Evolutionary conservation across 2,113 vertebrate genomes (phyloP), one percentile per base, ranked within the genome.

Genomic region (Pterocles burchelli): DNA sequence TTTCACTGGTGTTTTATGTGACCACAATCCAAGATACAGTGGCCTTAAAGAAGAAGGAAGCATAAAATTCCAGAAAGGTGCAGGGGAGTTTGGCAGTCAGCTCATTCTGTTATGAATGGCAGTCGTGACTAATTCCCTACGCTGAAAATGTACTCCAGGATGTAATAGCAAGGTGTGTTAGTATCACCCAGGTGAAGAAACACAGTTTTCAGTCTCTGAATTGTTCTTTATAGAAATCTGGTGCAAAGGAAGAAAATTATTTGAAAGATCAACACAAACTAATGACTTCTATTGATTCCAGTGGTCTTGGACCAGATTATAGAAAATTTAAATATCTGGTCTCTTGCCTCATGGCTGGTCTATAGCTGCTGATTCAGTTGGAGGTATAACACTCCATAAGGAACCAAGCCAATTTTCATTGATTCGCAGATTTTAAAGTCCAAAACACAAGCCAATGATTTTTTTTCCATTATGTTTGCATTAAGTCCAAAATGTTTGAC

Each of bases 341-440:
- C 45, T 49, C 38, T 74, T 65, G 31, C 74, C 67, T 82, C 65
- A 82, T 33, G 43, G 57, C 28, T 52, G 29, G 68, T 48, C 90
- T 82, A 59, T 15, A 73, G 73, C 67, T 90, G 55, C 83, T 92
- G 92, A 94, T 85, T 81, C 82, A 63, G 67, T 55, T 54, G n/a
- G 84, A 91, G 31, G 77, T 54, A 85, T 94, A 94, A 77, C 41
- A n/a, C 17, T 70, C 16, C 33, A 20, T 12, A 58, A 59, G 83
- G 61, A 90, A 94, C 9, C 2, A 9, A 83, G 77, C 58, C 87
- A 91, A 49, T 85, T 91, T 73, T 95, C 81, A 89, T 73, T 93
- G 58, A 93, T 96, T 88, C 71, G n/a, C 67, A 90, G 85, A 90
- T 83, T 88, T 71, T 57, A 88, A 93, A n/a, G 34, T 63, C 67